These are phyloP conservation scores for Melanogrammus aeglefinus DNA, from an alignment of 2,797 vertebrate species.

Conservation along the genomic window DNA sequence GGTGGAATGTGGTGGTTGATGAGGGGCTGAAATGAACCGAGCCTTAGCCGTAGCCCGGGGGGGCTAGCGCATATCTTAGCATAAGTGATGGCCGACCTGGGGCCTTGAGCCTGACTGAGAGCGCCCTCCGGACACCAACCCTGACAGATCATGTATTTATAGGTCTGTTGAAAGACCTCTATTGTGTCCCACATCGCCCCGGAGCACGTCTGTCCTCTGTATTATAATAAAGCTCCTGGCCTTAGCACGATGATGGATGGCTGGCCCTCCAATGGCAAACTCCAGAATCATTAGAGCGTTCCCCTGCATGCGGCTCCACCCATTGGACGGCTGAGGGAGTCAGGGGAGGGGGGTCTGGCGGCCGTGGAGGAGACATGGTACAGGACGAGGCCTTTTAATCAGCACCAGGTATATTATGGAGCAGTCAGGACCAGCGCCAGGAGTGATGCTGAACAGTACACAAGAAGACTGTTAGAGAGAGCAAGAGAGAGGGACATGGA, in stretches of 20 bases:
- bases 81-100: slow-evolving; percentile 78
- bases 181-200: slow-evolving; percentile 81
- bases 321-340: slow-evolving; percentile 37
- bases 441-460: too few relatives aligned
- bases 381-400: slow-evolving; percentile 68
- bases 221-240: slow-evolving; percentile 79
- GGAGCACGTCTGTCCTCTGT: slow-evolving; percentile 81
- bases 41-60: slow-evolving; percentile 73
- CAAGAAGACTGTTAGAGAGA: too few relatives aligned
- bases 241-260: slow-evolving; percentile 76
- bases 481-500: too few relatives aligned
- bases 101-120: slow-evolving; percentile 72
- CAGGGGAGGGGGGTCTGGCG: slow-evolving; percentile 37
- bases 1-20: slow-evolving; percentile 75
- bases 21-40: slow-evolving; percentile 79
- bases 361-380: not conserved
- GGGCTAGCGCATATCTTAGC: slow-evolving; percentile 78
- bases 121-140: slow-evolving; percentile 71
- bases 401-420: slow-evolving; percentile 31
- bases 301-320: slow-evolving; percentile 67
- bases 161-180: slow-evolving; percentile 82
- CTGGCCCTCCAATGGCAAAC: slow-evolving; percentile 74
- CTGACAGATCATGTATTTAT: slow-evolving; percentile 84
- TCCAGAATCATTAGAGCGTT: slow-evolving; percentile 75
- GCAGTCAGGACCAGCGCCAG: too few relatives aligned